A percentile compares a stretch with the other conserved stretches of the same genome.
Conservation (phyloP, 1,140 invertebrate genomes). For the Scaptomyza pallida region DNA sequence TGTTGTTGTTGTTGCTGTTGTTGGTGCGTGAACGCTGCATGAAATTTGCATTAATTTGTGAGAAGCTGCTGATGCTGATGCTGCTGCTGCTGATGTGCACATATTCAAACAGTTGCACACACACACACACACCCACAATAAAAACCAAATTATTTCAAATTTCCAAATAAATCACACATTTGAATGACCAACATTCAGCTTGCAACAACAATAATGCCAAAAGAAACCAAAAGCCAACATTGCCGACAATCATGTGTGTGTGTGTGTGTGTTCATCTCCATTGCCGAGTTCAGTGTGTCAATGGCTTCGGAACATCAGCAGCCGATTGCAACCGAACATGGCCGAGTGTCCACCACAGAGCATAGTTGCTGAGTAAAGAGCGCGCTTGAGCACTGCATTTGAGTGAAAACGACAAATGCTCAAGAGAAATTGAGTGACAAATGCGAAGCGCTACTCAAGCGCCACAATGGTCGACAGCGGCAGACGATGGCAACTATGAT, state of each 20-base stretch:
- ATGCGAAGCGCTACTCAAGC: neutral
- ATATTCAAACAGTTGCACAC: conserved; percentile 42
- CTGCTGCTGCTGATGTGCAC: neutral
- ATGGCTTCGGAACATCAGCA: conserved; percentile 24
- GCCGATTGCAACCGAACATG: conserved; percentile 33
- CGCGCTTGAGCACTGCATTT: conserved; percentile 57
- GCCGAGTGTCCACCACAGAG: conserved; percentile 38
- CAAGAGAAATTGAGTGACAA: conserved; percentile 44
- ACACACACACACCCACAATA: conserved; percentile 54
- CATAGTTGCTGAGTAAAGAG: conserved; percentile 44
- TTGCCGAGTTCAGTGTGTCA: conserved; percentile 77
- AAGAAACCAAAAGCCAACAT: conserved; percentile 12
- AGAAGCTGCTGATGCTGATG: conserved; percentile 7
- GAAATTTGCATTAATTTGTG: conserved; percentile 70
- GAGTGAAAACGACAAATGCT: conserved; percentile 33
- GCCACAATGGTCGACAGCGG: conserved; percentile 10
- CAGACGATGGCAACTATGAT: neutral
- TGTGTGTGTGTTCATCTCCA: neutral
- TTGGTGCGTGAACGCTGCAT: conserved; percentile 45
- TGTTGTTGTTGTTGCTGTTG: neutral
- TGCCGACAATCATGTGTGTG: conserved; percentile 1
- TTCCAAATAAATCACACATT: conserved; percentile 74
- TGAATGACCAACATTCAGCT: conserved; percentile 53
- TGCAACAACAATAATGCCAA: conserved; percentile 6
- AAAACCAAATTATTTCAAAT: conserved; percentile 68